A percentile compares a stretch with the other conserved stretches of the same genome.
phyloP scores from a whole-genome alignment of 2,888 invertebrate genomes.

The Ischnus inquisitorius region DNA sequence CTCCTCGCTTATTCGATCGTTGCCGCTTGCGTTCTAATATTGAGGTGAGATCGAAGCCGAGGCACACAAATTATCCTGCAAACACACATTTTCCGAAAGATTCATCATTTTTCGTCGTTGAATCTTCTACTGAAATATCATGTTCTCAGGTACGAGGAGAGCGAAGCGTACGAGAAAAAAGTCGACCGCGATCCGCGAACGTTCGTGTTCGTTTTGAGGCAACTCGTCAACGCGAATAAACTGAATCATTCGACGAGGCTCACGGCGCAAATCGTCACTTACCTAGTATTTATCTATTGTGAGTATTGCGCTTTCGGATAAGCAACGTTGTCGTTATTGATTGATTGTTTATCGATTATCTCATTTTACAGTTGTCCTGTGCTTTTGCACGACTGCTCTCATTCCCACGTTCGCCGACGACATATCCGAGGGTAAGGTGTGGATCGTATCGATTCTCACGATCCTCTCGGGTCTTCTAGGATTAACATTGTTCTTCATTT shows the following conservation, averaged over 20 bases:
- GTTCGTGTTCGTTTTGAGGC: constrained; percentile 76
- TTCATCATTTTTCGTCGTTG: no score
- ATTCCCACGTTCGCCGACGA: constrained; percentile 70
- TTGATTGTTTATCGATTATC: constrained; percentile 35
- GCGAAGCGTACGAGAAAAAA: constrained; percentile 83
- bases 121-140: constrained; percentile 8
- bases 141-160: constrained; percentile 84
- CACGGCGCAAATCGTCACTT: constrained; percentile 85
- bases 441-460: constrained; percentile 67
- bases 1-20: constrained; percentile 96
- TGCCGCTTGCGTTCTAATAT: constrained; percentile 93
- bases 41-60: constrained; percentile 89
- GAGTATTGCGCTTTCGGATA: constrained; percentile 69
- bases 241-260: constrained; percentile 85
- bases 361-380: constrained; percentile 62
- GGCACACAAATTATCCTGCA: no score
- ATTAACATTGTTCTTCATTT: constrained; percentile 76
- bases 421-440: constrained; percentile 69
- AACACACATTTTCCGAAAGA: no score
- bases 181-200: constrained; percentile 80
- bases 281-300: constrained; percentile 85
- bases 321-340: constrained; percentile 18
- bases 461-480: constrained; percentile 71
- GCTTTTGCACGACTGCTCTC: constrained; percentile 72
- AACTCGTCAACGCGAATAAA: constrained; percentile 84